Evolutionary conservation across 2,113 vertebrate genomes (phyloP), one percentile per base, ranked within the genome.

Genomic region (Bujurquina vittata): DNA sequence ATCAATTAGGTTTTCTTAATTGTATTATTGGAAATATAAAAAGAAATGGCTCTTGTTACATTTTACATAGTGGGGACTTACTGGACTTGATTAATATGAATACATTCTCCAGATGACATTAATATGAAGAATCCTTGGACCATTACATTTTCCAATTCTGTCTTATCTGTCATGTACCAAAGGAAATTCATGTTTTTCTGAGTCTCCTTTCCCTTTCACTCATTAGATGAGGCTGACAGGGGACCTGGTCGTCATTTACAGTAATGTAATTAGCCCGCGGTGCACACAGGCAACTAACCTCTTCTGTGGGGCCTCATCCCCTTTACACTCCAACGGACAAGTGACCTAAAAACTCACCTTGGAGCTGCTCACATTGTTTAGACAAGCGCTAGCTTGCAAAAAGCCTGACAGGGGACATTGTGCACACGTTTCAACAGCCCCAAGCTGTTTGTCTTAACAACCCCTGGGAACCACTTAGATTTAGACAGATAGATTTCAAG

Each of bases 291-390:
- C 84, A 87, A 83, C 85, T 59, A 81, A 59, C 76, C 79, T 91
- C 81, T 76, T 90, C 77, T 90, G 61, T 78, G 67, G 75, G 81
- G 88, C 87, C 78, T 79, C 79, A 74, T 89, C 88, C 86, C 81
- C 88, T 82, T 81, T 83, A 77, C 57, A 65, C 86, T 88, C 58
- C 84, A 91, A 80, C 20, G 94, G 94, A 94, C 94, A 93, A 85
- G 79, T 90, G 91, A 93, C 93, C 95, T 88, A 84, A 93, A 93
- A 90, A 84, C 57, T 93, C 91, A 91, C 92, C 94, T 95, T 91
- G 88, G 89, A 92, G 88, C 81, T 86, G 82, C 84, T 88, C 88
- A 84, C 77, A 82, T 85, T 23, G 88, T 93, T 95, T 82, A 92
- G 89, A 93, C 77, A 87, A 88, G 84, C 87, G 72, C 83, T 90